phyloP scores from a whole-genome alignment of 2,797 vertebrate genomes.

The Scolopax rusticola region DNA sequence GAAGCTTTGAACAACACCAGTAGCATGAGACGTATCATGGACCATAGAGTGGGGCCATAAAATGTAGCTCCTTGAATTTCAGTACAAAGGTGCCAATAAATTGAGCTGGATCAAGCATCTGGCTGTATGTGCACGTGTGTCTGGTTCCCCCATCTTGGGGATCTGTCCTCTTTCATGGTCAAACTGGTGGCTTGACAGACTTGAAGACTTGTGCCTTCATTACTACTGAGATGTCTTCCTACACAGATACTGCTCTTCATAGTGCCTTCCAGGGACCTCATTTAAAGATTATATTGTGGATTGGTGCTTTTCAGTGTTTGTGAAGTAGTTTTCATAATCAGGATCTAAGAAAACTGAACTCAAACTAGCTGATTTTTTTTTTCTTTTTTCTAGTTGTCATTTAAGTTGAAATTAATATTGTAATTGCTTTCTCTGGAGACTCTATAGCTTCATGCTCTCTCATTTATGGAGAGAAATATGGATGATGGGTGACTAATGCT shows the following conservation, averaged over 20 bases:
- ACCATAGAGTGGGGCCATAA: background rate
- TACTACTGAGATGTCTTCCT: background rate
- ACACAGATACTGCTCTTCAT: background rate
- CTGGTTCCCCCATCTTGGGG: background rate
- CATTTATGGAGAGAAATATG: conserved; percentile 17
- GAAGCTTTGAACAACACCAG: background rate
- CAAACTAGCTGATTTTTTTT: background rate
- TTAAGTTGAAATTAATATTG: conserved; percentile 40
- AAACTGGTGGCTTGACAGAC: background rate
- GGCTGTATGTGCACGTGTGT: rapidly evolving
- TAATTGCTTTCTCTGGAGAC: conserved; percentile 41
- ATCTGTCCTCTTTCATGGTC: background rate
- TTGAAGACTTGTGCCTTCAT: background rate
- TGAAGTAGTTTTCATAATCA: background rate
- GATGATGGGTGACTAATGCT: conserved; percentile 44
- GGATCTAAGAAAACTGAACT: background rate
- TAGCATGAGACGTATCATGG: too few relatives aligned
- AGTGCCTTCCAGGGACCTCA: background rate
- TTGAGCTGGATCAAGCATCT: background rate
- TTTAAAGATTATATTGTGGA: background rate
- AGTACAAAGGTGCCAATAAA: background rate
- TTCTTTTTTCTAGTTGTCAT: background rate
- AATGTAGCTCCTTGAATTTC: background rate
- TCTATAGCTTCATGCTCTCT: background rate
- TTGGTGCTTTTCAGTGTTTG: background rate